Base-by-base conservation (phyloP, 35 echinoderm and acorn worm species). In the Apostichopus parvimensis region DNA sequence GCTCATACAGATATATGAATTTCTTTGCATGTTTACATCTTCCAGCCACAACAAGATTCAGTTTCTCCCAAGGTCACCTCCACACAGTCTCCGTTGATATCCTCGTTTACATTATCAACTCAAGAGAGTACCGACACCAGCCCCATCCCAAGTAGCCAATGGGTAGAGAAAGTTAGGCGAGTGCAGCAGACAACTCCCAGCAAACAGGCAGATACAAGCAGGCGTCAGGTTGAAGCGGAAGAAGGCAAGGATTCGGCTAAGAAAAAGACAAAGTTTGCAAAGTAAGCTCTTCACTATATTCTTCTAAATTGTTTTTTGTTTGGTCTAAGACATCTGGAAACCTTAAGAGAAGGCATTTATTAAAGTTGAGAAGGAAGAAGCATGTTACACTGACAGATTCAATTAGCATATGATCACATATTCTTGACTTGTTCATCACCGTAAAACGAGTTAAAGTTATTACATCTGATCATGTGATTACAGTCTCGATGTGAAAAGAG, bases 221-320 rank as follows among this genome's bases (percentile, higher is more conserved):
- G 28, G 62, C 20, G 1, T 61, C 11, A 13, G 9, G 17, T 66
- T 45, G 75, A 57, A 10, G 57, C 60, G 53, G 66, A 75, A 12
- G 86, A 91, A 24, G 90, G 82, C 8, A 86, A 89, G 66, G 96
- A 98, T 80, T 98, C 96, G n/a, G 90, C 94, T 0, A 95, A 92
- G 79, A 98, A 98, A 87, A 98, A 94, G 54, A 92, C 60, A 21
- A 95, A 92, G 79, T 98, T 95, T 92, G 12, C 91, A 68, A 98
- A 87, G 96, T 98, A n/a, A 61, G 58, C 7, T 61, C 12, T 9
- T 45, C 2, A 45, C 2, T 4, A 4, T 45, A 45, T 45, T 45
- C 34, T 0, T 45, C 0, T 3, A 45, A 45, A 45, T 4, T 45
- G 34, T 45, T 45, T 45, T 45, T 45, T 45, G 34, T 45, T 45